Conservation (phyloP, 2,797 vertebrate species). For the Hemitrygon akajei region DNA sequence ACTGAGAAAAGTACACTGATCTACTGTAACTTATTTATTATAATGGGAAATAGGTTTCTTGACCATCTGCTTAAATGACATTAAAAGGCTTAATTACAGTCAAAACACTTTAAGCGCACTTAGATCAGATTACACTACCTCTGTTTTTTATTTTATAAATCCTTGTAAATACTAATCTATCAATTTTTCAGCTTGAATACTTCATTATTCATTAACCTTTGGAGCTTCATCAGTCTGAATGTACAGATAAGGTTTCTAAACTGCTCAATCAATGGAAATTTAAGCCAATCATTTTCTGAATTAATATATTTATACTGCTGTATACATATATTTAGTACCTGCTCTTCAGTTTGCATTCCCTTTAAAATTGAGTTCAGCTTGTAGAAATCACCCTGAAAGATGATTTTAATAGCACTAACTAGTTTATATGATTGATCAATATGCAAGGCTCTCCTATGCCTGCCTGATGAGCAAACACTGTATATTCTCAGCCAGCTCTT, state of each 20-base stretch:
- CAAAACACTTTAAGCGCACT: neutral
- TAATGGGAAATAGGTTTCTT: neutral
- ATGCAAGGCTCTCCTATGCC: neutral
- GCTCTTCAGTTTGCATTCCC: neutral
- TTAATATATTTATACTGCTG: neutral
- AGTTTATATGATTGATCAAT: neutral
- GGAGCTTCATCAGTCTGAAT: constrained; percentile 12
- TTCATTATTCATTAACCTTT: constrained; percentile 26
- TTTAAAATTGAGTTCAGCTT: neutral
- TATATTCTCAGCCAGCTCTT: neutral
- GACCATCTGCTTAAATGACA: neutral
- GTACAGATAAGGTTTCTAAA: constrained; percentile 8
- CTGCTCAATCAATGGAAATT: constrained; percentile 13
- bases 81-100: neutral
- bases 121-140: constrained; percentile 2
- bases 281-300: neutral
- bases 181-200: constrained; percentile 5
- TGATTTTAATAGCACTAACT: neutral
- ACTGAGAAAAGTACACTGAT: neutral
- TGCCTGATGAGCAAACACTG: neutral
- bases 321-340: neutral
- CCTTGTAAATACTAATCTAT: constrained; percentile 13
- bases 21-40: neutral
- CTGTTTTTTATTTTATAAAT: constrained; percentile 9
- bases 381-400: neutral